These are phyloP conservation scores for Petromus typicus DNA, from an alignment of 2,113 vertebrate species.

Conservation along the genomic window DNA sequence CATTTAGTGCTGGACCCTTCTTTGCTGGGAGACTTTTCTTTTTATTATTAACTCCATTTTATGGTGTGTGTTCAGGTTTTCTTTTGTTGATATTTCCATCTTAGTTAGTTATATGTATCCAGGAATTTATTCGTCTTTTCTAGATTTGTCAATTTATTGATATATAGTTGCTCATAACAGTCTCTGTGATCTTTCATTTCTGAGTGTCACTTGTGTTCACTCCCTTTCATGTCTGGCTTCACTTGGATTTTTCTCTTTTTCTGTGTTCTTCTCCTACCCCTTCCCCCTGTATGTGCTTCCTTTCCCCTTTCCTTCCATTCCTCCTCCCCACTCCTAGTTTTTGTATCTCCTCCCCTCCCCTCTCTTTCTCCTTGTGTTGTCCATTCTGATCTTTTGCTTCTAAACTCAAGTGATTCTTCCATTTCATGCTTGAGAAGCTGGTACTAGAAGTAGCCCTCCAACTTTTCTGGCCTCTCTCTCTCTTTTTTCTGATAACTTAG, in stretches of 20 bases:
- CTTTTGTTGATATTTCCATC: not conserved
- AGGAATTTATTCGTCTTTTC: not conserved
- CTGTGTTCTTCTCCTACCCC: not conserved
- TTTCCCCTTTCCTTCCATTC: not conserved
- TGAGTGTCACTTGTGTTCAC: not conserved
- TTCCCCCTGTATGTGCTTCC: no score
- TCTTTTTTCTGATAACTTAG: not conserved
- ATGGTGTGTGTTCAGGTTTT: not conserved
- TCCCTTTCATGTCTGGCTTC: not conserved
- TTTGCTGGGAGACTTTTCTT: not conserved
- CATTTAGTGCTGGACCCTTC: not conserved
- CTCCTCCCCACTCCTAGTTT: not conserved
- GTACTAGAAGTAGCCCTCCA: not conserved
- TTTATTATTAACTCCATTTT: not conserved
- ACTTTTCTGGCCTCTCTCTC: not conserved
- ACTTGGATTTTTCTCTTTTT: not conserved
- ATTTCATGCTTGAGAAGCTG: not conserved
- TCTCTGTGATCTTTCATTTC: not conserved
- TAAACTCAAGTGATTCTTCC: not conserved
- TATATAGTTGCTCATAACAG: not conserved
- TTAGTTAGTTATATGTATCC: not conserved
- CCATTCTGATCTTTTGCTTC: not conserved
- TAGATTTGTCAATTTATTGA: not conserved
- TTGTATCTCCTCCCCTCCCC: not conserved
- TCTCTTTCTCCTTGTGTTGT: not conserved